A percentile compares a stretch with the other conserved stretches of the same genome.
These are phyloP conservation scores for Zelostemma sp. DNA, from an alignment of 1,140 invertebrate species.

Conservation along the genomic window DNA sequence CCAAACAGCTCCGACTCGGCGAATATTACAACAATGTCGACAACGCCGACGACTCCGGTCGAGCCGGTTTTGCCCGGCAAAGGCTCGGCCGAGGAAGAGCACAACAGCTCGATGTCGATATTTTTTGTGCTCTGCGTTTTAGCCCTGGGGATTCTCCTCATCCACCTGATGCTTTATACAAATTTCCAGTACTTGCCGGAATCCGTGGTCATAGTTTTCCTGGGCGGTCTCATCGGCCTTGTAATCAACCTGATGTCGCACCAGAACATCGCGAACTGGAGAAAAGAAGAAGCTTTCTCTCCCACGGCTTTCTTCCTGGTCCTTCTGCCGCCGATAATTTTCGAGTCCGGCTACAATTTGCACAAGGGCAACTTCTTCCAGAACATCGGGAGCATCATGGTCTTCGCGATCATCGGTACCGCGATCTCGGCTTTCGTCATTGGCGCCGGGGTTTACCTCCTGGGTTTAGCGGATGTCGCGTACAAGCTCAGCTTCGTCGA, in stretches of 20 bases:
- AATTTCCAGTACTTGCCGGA: constrained; percentile 98
- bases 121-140: constrained; percentile 96
- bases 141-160: constrained; percentile 91
- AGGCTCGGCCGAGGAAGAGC: constrained; percentile 93
- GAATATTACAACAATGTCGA: not conserved
- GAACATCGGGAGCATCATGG: constrained; percentile 94
- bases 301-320: constrained; percentile 98
- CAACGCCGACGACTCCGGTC: constrained; percentile 72
- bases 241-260: constrained; percentile 92
- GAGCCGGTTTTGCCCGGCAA: constrained; percentile 85
- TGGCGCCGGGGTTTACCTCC: constrained; percentile 93
- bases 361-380: constrained; percentile 99
- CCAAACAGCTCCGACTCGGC: too few relatives aligned
- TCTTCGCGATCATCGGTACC: constrained; percentile 98
- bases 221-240: constrained; percentile 93
- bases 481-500: constrained; percentile 95
- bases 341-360: constrained; percentile 98
- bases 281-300: constrained; percentile 96
- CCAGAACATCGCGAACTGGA: constrained; percentile 92
- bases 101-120: constrained; percentile 96
- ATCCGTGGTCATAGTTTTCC: constrained; percentile 96
- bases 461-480: constrained; percentile 90
- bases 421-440: constrained; percentile 95
- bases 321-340: constrained; percentile 97
- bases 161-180: constrained; percentile 94